A percentile compares a stretch with the other conserved stretches of the same genome.
Evolutionary conservation across 2,888 invertebrate genomes (phyloP).

Genomic region (Lasioglossum leucozonium): DNA sequence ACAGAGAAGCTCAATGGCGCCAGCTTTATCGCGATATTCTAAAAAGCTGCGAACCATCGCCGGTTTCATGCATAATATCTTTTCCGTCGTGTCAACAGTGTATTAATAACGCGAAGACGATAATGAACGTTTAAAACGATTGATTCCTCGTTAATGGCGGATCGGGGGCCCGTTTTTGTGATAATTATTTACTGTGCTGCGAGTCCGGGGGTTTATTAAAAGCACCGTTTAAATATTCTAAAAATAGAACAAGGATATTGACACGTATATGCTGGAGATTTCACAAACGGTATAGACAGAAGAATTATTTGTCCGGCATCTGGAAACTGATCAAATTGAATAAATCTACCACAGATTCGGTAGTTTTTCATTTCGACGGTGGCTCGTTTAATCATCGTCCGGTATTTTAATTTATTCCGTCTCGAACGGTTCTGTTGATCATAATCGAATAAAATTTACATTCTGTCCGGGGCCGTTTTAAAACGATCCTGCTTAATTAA

Average conservation of each 20-base stretch:
- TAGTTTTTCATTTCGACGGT: not conserved
- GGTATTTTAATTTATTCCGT: not conserved
- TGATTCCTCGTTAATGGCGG: not conserved
- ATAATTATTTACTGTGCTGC: not conserved
- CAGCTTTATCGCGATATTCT: slow-evolving; percentile 23
- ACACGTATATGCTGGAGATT: not conserved
- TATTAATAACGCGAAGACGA: slow-evolving; percentile 10
- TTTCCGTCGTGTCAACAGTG: not conserved
- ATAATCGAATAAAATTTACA: slow-evolving; percentile 1
- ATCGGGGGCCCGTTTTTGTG: not conserved
- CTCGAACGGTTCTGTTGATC: not conserved
- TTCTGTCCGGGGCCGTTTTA: not conserved
- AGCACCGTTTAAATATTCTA: not conserved
- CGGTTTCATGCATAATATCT: slow-evolving; percentile 15
- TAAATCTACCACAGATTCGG: not conserved
- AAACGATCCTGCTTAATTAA: not conserved
- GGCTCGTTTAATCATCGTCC: not conserved
- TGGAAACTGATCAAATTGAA: not conserved
- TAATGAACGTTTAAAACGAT: slow-evolving; percentile 6
- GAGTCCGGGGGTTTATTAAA: not conserved
- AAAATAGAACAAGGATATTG: not conserved
- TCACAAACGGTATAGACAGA: not conserved
- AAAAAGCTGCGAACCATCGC: slow-evolving; percentile 11
- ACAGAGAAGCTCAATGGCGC: slow-evolving; percentile 20
- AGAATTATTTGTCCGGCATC: not conserved